Conservation (phyloP, 2,113 vertebrate genomes). For the Odobenus rosmarus region DNA sequence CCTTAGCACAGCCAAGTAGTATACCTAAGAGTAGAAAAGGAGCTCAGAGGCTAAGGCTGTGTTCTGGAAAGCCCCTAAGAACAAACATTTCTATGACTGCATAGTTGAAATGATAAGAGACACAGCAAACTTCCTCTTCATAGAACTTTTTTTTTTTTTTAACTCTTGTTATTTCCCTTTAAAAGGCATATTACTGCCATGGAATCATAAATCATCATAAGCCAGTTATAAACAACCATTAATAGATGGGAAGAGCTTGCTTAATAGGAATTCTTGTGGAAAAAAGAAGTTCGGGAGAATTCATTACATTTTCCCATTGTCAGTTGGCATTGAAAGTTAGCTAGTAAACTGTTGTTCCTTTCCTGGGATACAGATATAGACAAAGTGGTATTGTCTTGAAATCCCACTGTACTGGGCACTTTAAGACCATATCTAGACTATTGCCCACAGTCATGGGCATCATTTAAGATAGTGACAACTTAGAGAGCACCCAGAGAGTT, state of each 20-base stretch:
- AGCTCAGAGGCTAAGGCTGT: neutral
- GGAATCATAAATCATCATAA: neutral
- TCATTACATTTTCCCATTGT: neutral
- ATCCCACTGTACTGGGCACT: neutral
- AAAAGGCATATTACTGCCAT: neutral
- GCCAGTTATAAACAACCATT: neutral
- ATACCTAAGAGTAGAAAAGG: neutral
- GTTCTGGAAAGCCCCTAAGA: neutral
- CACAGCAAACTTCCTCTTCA: neutral
- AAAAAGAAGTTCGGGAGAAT: neutral
- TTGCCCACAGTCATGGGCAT: neutral
- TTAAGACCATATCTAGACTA: neutral
- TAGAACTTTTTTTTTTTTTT: neutral
- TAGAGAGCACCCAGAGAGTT: neutral
- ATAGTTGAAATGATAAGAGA: constrained; percentile 7
- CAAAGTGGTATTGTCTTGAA: neutral
- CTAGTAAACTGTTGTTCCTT: neutral
- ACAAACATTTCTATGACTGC: neutral
- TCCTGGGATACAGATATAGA: neutral
- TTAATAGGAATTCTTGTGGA: constrained; percentile 2
- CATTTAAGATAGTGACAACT: neutral
- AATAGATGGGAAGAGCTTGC: neutral
- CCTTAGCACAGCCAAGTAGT: neutral
- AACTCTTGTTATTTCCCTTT: neutral
- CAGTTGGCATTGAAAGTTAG: neutral